Evolutionary conservation across 2,113 vertebrate genomes (phyloP), one percentile per base, ranked within the genome.

Genomic region (Stigmatopora nigra): DNA sequence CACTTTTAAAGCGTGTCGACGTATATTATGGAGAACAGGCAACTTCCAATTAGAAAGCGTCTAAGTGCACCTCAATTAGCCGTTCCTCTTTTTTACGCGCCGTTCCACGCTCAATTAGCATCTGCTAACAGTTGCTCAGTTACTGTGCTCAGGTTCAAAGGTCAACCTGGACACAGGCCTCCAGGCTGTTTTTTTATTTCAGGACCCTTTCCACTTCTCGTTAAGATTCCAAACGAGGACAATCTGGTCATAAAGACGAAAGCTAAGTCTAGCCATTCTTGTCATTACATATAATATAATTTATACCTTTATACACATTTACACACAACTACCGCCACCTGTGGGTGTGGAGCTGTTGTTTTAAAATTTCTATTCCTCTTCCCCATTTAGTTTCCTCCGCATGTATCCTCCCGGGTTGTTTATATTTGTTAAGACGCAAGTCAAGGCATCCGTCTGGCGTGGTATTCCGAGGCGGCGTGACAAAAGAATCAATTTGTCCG

Each of bases 401-500:
- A 12, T 7, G 13, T 15, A 56, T 12, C 53, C 22, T 55, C 53
- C 31, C 8, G 36, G 38, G 10, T n/a, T 60, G 57, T 61, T 61
- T 61, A 6, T 14, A 20, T 45, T 61, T 46, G 53, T 56, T 56
- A 25, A 12, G 22, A 22, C 7, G 12, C 22, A 25, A 56, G 53
- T 56, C 53, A 31, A 56, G 20, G 22, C 12, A 12, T 53, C 51
- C 20, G 22, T 14, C 12, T 55, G 1, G 22, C 63, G 38, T n/a
- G 51, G 22, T 6, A 14, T 17, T 52, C 63, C 19, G 64, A 84
- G 71, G 61, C 69, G 74, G 67, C 83, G n/a, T 88, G 90, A 92
- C 90, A 81, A 82, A 91, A 87, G 79, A 85, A 89, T 91, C 88
- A 64, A 89, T 90, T 86, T 68, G 19, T 81, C 73, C 57, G 72